Conservation (phyloP, 2,113 vertebrate species). For the Alaudala cheleensis region DNA sequence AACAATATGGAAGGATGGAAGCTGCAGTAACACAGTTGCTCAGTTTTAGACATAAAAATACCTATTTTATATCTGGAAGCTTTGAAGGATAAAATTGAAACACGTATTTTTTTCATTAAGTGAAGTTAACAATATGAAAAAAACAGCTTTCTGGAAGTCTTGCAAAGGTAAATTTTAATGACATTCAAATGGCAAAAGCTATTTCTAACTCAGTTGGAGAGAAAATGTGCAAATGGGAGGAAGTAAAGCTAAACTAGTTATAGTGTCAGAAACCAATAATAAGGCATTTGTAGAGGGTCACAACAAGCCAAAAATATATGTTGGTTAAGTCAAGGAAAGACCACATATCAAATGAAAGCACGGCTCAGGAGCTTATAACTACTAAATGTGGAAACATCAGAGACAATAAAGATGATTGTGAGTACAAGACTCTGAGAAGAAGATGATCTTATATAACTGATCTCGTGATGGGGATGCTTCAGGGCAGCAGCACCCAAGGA, state of each 20-base stretch:
- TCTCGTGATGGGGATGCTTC: rapidly evolving
- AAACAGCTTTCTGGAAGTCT: background rate
- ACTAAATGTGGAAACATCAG: background rate
- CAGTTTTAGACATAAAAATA: background rate
- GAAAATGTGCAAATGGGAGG: rapidly evolving
- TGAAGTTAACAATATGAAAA: background rate
- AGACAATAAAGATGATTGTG: background rate
- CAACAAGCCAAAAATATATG: background rate
- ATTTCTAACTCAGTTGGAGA: background rate
- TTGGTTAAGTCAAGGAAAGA: background rate
- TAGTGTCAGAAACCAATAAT: background rate
- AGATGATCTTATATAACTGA: background rate
- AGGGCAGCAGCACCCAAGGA: background rate
- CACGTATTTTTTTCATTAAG: background rate
- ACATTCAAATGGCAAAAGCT: background rate
- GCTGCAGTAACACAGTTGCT: background rate
- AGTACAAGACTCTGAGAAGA: background rate
- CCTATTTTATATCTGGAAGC: background rate
- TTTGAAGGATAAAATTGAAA: background rate
- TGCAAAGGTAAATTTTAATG: background rate
- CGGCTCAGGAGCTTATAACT: background rate
- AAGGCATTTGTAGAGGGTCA: background rate
- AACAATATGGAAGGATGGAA: background rate
- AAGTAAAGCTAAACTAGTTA: background rate
- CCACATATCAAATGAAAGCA: background rate